These are phyloP conservation scores for Tenthredo amoena DNA, from an alignment of 2,888 invertebrate species.

Conservation along the genomic window DNA sequence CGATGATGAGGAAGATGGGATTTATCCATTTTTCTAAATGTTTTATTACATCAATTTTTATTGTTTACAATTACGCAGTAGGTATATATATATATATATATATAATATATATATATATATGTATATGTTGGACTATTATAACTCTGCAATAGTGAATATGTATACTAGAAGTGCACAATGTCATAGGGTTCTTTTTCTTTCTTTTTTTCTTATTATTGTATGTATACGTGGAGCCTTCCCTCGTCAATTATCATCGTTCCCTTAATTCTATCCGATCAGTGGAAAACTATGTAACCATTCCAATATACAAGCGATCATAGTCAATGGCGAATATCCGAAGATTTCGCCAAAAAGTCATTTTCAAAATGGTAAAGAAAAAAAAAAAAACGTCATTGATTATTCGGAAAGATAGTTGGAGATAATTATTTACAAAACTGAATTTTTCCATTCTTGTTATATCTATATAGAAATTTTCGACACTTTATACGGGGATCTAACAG, in stretches of 20 bases:
- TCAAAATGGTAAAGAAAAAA: too few species aligned
- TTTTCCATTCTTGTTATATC: too few species aligned
- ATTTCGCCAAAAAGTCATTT: too few species aligned
- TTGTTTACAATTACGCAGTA: slow-evolving; percentile 61
- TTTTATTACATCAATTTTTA: slow-evolving; percentile 61
- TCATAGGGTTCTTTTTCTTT: neutral
- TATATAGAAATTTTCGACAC: neutral
- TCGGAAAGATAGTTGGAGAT: too few species aligned
- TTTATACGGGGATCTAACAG: neutral
- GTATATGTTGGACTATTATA: slow-evolving; percentile 55
- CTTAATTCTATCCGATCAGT: neutral
- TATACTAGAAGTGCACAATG: slow-evolving; percentile 45
- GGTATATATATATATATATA: neutral
- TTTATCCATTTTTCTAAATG: slow-evolving; percentile 57
- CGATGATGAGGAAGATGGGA: neutral
- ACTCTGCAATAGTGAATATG: slow-evolving; percentile 51
- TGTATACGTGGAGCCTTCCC: neutral
- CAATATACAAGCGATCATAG: neutral
- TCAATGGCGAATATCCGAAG: neutral
- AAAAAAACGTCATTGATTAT: too few species aligned
- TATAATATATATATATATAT: too few species aligned
- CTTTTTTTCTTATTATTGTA: neutral
- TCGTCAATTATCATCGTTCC: neutral
- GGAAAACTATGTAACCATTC: neutral
- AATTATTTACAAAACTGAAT: too few species aligned